These are phyloP conservation scores for Trachops cirrhosus DNA, from an alignment of 2,797 vertebrate genomes.

Conservation along the genomic window DNA sequence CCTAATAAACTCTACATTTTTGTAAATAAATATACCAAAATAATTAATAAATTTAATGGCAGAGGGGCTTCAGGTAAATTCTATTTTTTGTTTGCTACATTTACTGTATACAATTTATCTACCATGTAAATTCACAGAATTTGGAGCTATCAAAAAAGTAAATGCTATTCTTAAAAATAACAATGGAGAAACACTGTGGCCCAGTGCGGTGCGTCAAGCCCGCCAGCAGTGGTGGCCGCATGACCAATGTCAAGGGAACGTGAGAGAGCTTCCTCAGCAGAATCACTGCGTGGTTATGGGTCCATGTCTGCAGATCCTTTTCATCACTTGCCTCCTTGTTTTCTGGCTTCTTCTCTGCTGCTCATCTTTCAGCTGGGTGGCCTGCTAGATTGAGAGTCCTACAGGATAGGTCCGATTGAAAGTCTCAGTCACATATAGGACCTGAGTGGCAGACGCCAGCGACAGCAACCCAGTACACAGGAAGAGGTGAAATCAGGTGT, in stretches of 20 bases:
- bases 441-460: rapidly evolving
- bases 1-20: background rate
- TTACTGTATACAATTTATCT: background rate
- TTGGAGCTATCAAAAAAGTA: background rate
- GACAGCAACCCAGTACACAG: rapidly evolving
- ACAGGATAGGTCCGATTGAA: background rate
- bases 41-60: background rate
- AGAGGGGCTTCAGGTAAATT: background rate
- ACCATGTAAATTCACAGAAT: background rate
- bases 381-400: background rate
- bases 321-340: rapidly evolving
- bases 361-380: background rate
- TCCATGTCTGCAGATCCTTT: background rate
- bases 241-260: background rate
- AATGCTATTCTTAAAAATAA: background rate
- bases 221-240: background rate
- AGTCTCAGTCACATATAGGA: background rate
- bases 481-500: background rate
- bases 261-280: background rate
- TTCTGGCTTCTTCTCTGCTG: background rate
- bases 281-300: rapidly evolving
- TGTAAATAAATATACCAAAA: background rate
- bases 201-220: rapidly evolving
- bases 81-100: background rate
- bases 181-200: background rate